Evolutionary conservation across 2,888 invertebrate species (phyloP), one percentile per base, ranked within the genome.

Genomic region (Phrixothrix hirtus): DNA sequence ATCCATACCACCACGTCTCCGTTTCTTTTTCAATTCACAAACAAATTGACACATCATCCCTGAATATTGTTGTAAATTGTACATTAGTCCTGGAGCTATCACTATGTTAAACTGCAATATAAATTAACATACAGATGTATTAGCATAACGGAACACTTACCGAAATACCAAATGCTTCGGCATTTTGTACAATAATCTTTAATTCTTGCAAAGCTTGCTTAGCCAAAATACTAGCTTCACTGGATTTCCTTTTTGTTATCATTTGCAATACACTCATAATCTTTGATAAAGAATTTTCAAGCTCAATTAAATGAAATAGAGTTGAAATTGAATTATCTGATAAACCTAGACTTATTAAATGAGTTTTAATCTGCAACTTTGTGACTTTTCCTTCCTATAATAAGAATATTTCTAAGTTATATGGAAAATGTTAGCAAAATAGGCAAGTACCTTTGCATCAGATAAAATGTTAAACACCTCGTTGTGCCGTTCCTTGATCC

Each of bases 121-220:
- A 39, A 17, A 21, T 14, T 13, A 51, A 42, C 9, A 10, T 17
- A 5, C 6, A 11, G 38, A 13, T 45, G 13, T 27, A 17, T 26
- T 9, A 17, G 30, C 2, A 9, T 13, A 17, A 45, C 6, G 16
- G 2, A 38, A 52, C 1, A 66, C 77, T 76, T 70, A 90, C 89
- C 70, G 85, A 85, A 4, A 91, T 85, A 0, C 92, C 93, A 37
- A 94, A 77, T 21, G 83, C 81, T 64, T 85, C 83, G 1, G 89
- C 85, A 67, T 89, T 79, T 15, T 81, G 79, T 13, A 86, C 83
- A 1, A 94, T 84, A 0, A 79, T 78, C 64, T 92, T 89, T 50
- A 96, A 75, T 57, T 94, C 90, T 27, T 83, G 77, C 0, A 93
- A 71, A 0, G 88, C 92, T 53, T 85, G 82, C 44, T 84, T 85